Conservation (phyloP, 2,113 vertebrate genomes). For the Platichthys flesus region DNA sequence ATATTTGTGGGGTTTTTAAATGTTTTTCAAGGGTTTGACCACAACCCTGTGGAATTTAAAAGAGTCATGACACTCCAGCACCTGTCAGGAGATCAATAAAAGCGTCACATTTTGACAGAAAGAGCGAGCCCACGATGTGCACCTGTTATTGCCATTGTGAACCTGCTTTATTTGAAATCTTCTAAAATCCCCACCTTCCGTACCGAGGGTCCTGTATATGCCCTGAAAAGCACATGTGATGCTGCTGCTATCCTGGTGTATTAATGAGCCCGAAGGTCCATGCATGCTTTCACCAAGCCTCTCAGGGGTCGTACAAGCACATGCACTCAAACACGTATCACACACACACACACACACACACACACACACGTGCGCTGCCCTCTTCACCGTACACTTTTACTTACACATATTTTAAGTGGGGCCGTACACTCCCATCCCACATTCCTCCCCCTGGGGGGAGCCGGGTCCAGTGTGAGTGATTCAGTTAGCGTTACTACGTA, state of each 20-base stretch:
- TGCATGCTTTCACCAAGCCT: background rate
- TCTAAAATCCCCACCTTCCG: slow-evolving; percentile 4
- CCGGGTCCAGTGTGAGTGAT: slow-evolving; percentile 67
- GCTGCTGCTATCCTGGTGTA: background rate
- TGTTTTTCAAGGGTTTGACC: background rate
- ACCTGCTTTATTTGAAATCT: slow-evolving; percentile 23
- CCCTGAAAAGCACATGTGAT: background rate
- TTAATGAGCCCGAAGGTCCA: slow-evolving; percentile 1
- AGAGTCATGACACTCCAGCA: background rate
- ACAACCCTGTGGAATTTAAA: slow-evolving; percentile 1
- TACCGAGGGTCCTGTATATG: background rate
- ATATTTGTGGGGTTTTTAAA: background rate
- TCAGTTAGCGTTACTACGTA: slow-evolving; percentile 77
- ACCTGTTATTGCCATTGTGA: slow-evolving; percentile 24
- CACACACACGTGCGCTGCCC: background rate
- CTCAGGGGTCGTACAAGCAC: slow-evolving; percentile 11
- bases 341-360: too few relatives aligned
- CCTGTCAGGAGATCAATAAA: slow-evolving; percentile 21
- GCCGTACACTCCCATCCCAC: slow-evolving; percentile 46
- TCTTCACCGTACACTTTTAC: slow-evolving; percentile 37
- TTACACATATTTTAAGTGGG: slow-evolving; percentile 54
- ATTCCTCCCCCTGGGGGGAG: slow-evolving; percentile 57
- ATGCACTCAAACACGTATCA: slow-evolving; percentile 7
- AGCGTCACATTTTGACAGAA: slow-evolving; percentile 19
- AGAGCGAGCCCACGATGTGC: slow-evolving; percentile 10